phyloP scores from a whole-genome alignment of 64 coral and sea anemone species.

The Montipora foliosa region DNA sequence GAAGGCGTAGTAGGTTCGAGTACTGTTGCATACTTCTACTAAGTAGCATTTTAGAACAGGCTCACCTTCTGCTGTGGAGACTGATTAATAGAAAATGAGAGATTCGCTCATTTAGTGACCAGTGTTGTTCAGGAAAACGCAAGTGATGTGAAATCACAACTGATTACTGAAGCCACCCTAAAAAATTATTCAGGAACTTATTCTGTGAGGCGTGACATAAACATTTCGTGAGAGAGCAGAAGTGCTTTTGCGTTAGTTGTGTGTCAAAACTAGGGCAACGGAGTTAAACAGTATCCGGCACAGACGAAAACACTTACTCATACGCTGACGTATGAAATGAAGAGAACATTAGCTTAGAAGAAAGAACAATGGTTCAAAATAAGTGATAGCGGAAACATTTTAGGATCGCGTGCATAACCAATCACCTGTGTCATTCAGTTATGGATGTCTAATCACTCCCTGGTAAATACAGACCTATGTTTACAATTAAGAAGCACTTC shows the following conservation, averaged over 20 bases:
- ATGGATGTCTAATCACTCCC: constrained; percentile 27
- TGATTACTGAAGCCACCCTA: background rate
- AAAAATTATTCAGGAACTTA: background rate
- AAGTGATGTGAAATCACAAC: too few relatives aligned
- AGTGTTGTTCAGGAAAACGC: background rate
- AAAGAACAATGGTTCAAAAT: constrained; percentile 22
- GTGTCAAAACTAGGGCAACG: constrained; percentile 2
- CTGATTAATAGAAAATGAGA: background rate
- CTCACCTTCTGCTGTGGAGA: background rate
- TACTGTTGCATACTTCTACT: background rate
- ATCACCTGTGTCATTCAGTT: constrained; percentile 62
- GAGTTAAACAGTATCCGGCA: constrained; percentile 21
- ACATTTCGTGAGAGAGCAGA: constrained; percentile 54
- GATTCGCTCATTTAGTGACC: background rate
- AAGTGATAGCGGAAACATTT: constrained; percentile 18
- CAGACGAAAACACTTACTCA: constrained; percentile 51
- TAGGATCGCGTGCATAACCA: constrained; percentile 40
- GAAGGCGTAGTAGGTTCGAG: constrained; percentile 2
- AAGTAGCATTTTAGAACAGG: background rate
- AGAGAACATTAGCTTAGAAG: background rate
- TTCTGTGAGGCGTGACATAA: background rate
- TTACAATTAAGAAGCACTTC: background rate
- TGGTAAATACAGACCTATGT: constrained; percentile 7
- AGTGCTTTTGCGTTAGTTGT: constrained; percentile 42
- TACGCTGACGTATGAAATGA: constrained; percentile 15